Evolutionary conservation across 1,140 invertebrate species (phyloP), one percentile per base, ranked within the genome.

Genomic region (Drosophila orosa): DNA sequence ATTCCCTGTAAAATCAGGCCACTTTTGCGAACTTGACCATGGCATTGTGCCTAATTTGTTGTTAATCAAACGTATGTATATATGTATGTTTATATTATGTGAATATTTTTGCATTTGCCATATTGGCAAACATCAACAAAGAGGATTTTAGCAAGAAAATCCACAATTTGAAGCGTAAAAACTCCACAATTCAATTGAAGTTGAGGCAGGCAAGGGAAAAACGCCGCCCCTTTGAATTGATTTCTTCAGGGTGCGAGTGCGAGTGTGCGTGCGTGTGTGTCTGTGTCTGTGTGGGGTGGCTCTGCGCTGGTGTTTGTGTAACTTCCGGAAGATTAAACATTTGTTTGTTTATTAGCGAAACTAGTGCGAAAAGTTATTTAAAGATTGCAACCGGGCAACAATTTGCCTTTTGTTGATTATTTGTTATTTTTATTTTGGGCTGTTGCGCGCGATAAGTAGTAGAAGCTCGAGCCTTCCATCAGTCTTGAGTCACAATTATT

Each of bases 1-100:
- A 27, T 44, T 59, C n/a, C 4, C 15, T 33, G 10, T 35, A 47
- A 25, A 50, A 61, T 66, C 39, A 57, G 66, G 66, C 68, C 65
- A 79, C 63, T 73, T 86, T 79, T 71, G n/a, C 50, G 63, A 80
- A 83, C 76, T 83, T 87, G 83, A 54, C 83, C 84, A 65, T 87
- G 83, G 60, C 72, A 87, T 52, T 77, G 65, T 71, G 66, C 45
- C 65, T 72, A 71, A 72, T 72, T 72, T 58, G 68, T 27, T 66
- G 68, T 27, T 56, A 35, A 25, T 48, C 39, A 69, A 57, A 33
- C 52, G 40, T 58, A 69, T 58, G 45, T 54, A 67, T 74, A 8
- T 39, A 9, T 58, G 22, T 12, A 5, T 55, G 47, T 25, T 22
- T 52, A 13, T 50, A 6, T 12, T 19, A 25, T 27, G 22, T 35